A percentile compares a stretch with the other conserved stretches of the same genome.
Evolutionary conservation across 2,113 vertebrate species (phyloP).

Genomic region (Engystomops pustulosus): DNA sequence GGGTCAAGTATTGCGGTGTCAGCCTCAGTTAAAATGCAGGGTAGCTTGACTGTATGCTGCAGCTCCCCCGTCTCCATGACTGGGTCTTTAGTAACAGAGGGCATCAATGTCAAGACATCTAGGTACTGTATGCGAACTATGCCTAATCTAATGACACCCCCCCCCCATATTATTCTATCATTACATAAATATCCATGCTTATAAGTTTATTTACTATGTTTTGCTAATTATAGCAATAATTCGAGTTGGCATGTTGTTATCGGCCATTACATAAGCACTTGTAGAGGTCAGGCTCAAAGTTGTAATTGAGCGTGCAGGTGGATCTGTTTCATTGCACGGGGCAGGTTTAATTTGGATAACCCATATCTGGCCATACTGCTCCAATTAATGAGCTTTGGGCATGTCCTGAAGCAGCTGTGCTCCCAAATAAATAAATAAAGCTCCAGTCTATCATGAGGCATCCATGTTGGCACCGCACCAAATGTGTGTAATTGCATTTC

Average conservation of each 20-base stretch:
- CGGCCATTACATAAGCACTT: neutral
- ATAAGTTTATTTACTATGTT: neutral
- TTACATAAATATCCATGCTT: neutral
- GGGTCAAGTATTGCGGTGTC: no score
- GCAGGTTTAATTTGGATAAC: conserved; percentile 59
- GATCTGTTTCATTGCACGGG: conserved; percentile 33
- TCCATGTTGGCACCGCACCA: conserved; percentile 68
- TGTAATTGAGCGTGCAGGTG: conserved; percentile 33
- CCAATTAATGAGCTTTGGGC: conserved; percentile 44
- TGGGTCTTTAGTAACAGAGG: no score
- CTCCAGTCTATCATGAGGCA: conserved; percentile 66
- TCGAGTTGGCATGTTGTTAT: neutral
- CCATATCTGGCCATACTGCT: conserved; percentile 35
- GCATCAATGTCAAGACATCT: no score
- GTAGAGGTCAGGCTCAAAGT: conserved; percentile 48
- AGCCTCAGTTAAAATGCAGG: no score
- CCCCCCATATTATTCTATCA: no score
- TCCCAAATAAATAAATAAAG: conserved; percentile 63
- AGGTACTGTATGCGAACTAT: no score
- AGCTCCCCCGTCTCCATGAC: no score
- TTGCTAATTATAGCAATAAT: neutral
- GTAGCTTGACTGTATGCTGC: no score
- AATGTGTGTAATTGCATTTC: conserved; percentile 64
- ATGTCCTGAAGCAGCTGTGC: conserved; percentile 66
- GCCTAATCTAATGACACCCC: no score